Evolutionary conservation across 2,113 vertebrate species (phyloP), one percentile per base, ranked within the genome.

Genomic region (Cricetomys ansorgei): DNA sequence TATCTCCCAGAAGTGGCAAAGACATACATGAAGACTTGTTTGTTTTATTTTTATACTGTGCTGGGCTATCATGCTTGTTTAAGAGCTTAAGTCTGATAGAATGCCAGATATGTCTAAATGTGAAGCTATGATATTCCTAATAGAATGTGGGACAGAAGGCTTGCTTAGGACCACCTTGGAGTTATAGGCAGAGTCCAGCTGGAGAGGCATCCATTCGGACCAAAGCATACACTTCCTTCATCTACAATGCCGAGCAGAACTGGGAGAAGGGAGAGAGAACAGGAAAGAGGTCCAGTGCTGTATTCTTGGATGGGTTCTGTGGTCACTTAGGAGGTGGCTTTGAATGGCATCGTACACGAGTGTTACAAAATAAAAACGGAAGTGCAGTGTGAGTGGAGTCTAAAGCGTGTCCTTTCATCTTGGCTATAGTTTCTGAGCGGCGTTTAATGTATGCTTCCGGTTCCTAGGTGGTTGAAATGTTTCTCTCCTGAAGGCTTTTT

Each of bases 181-280:
- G 79, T 75, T 64, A 19, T 9, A n/a, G 53, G 40, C 19, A 15
- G 29, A 59, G 27, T n/a, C 59, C 73, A 65, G 25, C 12, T 48
- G 4, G 45, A 83, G 45, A 55, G 29, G 0, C 0, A 17, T 31
- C 29, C 31, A 21, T 43, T 8, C 7, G 40, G 27, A 3, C 69
- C 0, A 31, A 55, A 8, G 27, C 5, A 40, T 10, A 4, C 4
- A 3, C 53, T 72, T 70, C 4, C 1, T 6, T 64, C 77, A 34
- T 8, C 34, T 11, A 13, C 31, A 53, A 10, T 34, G 23, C 12
- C 50, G 0, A 62, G 25, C 2, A 37, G 57, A 0, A 6, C 27
- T 1, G 0, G 17, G 13, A 8, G 1, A 48, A 34, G 16, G 4
- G 10, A 16, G 67, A 55, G 11, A 7, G 27, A n/a, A 13, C 62